Evolutionary conservation across 2,113 vertebrate genomes (phyloP), one percentile per base, ranked within the genome.

Genomic region (Talpa occidentalis): DNA sequence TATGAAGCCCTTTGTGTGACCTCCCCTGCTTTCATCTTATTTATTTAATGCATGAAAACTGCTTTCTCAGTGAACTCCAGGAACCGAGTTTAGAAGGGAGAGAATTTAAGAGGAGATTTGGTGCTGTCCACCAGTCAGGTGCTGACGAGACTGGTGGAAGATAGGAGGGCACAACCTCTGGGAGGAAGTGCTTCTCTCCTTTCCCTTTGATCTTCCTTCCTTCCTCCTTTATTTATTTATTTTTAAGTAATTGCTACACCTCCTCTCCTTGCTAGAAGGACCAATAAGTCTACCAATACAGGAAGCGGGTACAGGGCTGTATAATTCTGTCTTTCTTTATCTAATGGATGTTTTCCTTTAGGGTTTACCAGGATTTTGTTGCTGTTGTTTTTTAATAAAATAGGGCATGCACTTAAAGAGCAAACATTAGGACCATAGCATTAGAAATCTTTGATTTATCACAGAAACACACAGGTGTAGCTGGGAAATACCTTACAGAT

Each of bases 71-170:
- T 3, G 10, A 77, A 81, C 19, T 84, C 60, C 49, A 32, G 52
- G 42, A 89, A 62, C 3, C 37, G 49, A 44, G 28, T 69, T 62
- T 21, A 40, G 30, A 54, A 15, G 21, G 28, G 69, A 3, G 17
- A 59, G 78, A 47, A 70, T 3, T 2, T 78, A 5, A 70, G 32
- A 73, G 21, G 64, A 66, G 32, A 30, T 1, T 3, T 49, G 91
- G 96, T 94, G 94, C 95, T 97, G 89, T 95, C 93, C 94, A 91
- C 47, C 0, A 6, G 9, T 10, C 44, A 47, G 74, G 94, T 95
- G 90, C 95, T 97, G 95, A 97, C 19, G 2, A 85, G 56, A 7
- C 66, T 90, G 22, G 10, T 6, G 8, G 15, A 59, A 69, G 24
- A 35, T 17, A 5, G 19, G 15, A 49, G 7, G 32, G 28, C 15